Evolutionary conservation across 2,888 invertebrate genomes (phyloP), one percentile per base, ranked within the genome.

Genomic region (Himalopsyche japonica): DNA sequence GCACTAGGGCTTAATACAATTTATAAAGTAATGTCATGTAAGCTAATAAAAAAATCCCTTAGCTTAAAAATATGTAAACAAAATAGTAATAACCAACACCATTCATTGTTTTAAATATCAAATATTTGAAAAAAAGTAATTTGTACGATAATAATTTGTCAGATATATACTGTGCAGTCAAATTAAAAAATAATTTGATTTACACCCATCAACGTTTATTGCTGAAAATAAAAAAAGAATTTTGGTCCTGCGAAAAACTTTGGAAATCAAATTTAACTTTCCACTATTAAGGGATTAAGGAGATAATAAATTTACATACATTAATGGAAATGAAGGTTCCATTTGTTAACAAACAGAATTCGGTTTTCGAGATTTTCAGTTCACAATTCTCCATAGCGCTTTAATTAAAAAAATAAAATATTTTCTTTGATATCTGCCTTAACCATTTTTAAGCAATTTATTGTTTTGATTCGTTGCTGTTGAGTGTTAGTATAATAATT

Each of bases 231-330:
- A 84, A 81, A 82, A 43, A 79, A 24, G 49, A 79, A 18, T 84
- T 49, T 49, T 18, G 48, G 47, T 34, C 57, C 78, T 20, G 64
- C 18, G 70, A 82, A 84, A 78, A 84, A 84, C 81, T 84, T 83
- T 64, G 15, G 20, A 81, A 85, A 83, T 76, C 83, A 85, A 81
- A 85, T 85, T 78, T 83, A 82, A 85, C 85, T 85, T 84, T 84
- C 37, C 32, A 81, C 49, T 81, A 81, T 81, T 57, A 82, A 77
- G 82, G 82, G 82, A 82, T 82, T 79, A 84, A 80, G 64, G 84
- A 81, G 81, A 77, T 84, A 81, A 84, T 81, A 84, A 83, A 84
- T 84, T 84, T 84, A 78, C 84, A 84, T 81, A 43, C 77, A 81
- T 81, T 80, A 85, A 85, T 83, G 83, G 49, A 82, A 82, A 82